Evolutionary conservation across 2,113 vertebrate species (phyloP), one percentile per base, ranked within the genome.

Genomic region (Lipotes vexillifer): DNA sequence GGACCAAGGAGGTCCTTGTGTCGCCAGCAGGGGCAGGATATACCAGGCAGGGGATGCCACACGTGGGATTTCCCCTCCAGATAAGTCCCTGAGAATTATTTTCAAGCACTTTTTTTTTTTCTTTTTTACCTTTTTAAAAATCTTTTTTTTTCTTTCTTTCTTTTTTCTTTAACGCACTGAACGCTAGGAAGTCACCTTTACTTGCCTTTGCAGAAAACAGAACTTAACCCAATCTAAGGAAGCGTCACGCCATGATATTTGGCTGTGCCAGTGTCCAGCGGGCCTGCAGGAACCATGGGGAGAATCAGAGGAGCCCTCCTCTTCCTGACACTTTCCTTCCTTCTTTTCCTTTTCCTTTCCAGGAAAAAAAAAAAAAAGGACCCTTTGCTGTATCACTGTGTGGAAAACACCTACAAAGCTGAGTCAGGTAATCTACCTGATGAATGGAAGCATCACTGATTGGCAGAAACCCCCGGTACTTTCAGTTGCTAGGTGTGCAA

Each of bases 131-230:
- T 75, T 96, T 68, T 52, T 9, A 98, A 66, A 88, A 69, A 49
- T 31, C 18, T 72, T 75, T 61, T 72, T 46, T 46, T 91, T 72
- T 81, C 52, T 72, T 46, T 92, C 90, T 97, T 98, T 98, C 18
- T 97, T 97, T 68, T 97, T 97, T 96, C 97, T 92, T 96, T 97
- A 97, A 97, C 96, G 96, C 96, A 95, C 97, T 97, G 49, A 98
- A 97, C 95, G 96, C 90, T 97, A n/a, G 68, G 97, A 98, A 92
- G 95, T 98, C 97, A 97, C 97, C 98, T 98, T 98, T 98, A 98
- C 97, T 98, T 98, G 97, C 98, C 98, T 99, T 99, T 98, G 96
- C 96, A 97, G 97, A 98, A 96, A 98, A 96, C 90, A 96, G 97
- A 96, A 98, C 96, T 97, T 97, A 98, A 97, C 97, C 65, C 98